Evolutionary conservation across 2,888 invertebrate species (phyloP).

Genomic region (Volucella bombylans): DNA sequence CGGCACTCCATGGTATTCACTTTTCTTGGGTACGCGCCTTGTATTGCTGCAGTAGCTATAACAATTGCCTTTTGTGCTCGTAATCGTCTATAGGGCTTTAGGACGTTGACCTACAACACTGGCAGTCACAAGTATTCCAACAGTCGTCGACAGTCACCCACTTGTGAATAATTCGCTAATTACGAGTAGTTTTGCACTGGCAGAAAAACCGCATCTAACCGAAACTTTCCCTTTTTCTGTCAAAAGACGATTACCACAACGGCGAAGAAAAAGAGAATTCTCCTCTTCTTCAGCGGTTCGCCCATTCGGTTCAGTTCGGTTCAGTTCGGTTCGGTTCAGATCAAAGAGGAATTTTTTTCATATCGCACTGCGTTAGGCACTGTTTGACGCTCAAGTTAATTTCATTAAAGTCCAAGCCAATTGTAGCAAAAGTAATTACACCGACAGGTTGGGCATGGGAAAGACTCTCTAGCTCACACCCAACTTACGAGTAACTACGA

Average conservation of each 20-base stretch:
- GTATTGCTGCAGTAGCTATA: conserved; percentile 11
- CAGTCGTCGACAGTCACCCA: conserved; percentile 32
- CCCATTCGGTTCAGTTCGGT: no score
- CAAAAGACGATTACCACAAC: not conserved
- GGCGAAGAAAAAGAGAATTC: conserved; percentile 25
- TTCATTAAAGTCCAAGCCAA: conserved; percentile 68
- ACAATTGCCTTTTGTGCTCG: conserved; percentile 41
- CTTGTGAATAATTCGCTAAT: conserved; percentile 67
- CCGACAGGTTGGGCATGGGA: conserved; percentile 33
- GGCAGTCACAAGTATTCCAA: conserved; percentile 4
- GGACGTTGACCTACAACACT: conserved; percentile 49
- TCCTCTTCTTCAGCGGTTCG: not conserved
- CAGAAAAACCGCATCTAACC: conserved; percentile 7
- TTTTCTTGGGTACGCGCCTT: not conserved
- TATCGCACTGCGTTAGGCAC: conserved; percentile 1
- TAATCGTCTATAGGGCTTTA: conserved; percentile 15
- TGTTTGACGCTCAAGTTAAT: conserved; percentile 35
- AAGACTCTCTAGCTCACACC: conserved; percentile 20
- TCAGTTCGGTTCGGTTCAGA: conserved; percentile 30
- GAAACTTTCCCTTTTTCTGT: conserved; percentile 45
- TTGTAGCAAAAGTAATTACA: conserved; percentile 51
- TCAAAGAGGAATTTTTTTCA: conserved; percentile 62
- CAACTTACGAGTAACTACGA: conserved; percentile 29
- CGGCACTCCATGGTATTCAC: not conserved
- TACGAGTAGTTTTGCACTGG: conserved; percentile 40